phyloP scores from a whole-genome alignment of 2,797 vertebrate species.

The Cirrhinus molitorella region DNA sequence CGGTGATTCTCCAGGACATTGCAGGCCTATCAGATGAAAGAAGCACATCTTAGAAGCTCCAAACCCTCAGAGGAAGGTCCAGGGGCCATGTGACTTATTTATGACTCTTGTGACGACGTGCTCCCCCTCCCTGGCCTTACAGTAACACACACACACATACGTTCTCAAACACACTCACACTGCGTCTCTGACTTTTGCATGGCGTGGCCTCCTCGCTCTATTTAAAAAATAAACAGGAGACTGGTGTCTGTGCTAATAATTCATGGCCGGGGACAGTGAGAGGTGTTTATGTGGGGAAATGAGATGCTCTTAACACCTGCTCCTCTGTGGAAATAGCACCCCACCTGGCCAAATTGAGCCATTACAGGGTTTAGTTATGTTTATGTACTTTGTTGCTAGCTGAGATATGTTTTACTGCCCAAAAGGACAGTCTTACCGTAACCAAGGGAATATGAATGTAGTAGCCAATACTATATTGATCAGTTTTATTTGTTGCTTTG shows the following conservation, averaged over 20 bases:
- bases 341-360: conserved; percentile 47
- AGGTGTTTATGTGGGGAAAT: conserved; percentile 80
- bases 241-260: conserved; percentile 80
- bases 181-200: conserved; percentile 67
- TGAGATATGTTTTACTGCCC: background rate
- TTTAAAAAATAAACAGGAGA: conserved; percentile 94
- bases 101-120: conserved; percentile 74
- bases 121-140: conserved; percentile 35
- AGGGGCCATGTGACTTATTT: conserved; percentile 82
- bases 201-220: conserved; percentile 71
- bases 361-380: conserved; percentile 49
- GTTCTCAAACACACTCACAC: conserved; percentile 46
- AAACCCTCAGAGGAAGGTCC: conserved; percentile 82
- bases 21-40: conserved; percentile 77
- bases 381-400: conserved; percentile 4
- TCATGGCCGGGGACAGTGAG: conserved; percentile 72
- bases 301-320: conserved; percentile 76
- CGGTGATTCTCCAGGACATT: conserved; percentile 74
- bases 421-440: background rate
- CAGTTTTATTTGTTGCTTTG: background rate
- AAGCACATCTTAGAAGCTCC: conserved; percentile 72
- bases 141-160: conserved; percentile 37
- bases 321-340: conserved; percentile 68
- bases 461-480: background rate
- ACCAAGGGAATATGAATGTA: background rate